These are phyloP conservation scores for Athripsodes cinereus DNA, from an alignment of 2,888 invertebrate species.

Conservation along the genomic window DNA sequence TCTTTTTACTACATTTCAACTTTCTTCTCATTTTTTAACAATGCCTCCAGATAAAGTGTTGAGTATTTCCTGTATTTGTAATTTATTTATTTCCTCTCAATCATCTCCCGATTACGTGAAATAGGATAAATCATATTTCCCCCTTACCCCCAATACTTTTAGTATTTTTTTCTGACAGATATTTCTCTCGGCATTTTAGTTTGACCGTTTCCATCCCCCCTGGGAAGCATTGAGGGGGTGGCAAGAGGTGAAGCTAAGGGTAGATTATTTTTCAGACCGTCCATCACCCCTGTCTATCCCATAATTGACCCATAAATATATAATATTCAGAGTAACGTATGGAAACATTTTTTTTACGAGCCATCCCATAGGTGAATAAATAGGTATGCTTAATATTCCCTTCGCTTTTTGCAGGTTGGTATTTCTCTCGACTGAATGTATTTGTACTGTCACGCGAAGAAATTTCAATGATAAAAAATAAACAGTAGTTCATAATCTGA, in stretches of 20 bases:
- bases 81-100: neutral
- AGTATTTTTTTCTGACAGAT: neutral
- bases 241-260: neutral
- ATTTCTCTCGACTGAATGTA: no score
- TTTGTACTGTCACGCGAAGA: no score
- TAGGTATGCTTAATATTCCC: neutral
- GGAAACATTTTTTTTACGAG: neutral
- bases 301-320: conserved; percentile 9
- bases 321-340: conserved; percentile 4
- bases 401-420: no score
- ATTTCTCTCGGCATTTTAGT: neutral
- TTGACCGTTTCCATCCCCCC: conserved; percentile 1
- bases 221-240: neutral
- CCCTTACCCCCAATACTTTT: neutral
- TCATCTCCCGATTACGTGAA: neutral
- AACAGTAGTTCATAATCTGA: no score
- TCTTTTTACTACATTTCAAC: no score
- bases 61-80: neutral
- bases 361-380: neutral
- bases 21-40: no score
- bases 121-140: neutral
- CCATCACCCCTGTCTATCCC: neutral
- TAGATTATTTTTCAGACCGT: neutral
- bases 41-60: no score
- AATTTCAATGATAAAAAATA: no score